Evolutionary conservation across 2,888 invertebrate species (phyloP).

Genomic region (Meliscaeva auricollis): DNA sequence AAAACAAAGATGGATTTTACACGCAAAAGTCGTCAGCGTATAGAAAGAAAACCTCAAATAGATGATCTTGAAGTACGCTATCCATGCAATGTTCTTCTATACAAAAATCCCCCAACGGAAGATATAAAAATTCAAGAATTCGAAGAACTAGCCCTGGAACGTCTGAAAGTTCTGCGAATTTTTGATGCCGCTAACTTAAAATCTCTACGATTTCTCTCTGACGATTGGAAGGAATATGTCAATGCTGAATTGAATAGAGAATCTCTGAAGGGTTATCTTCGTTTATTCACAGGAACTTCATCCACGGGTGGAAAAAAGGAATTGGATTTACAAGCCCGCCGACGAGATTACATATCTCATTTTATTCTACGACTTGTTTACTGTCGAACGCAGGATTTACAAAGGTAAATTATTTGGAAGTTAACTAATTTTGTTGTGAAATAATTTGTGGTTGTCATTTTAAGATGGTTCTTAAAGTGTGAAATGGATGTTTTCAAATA

Average conservation of each 20-base stretch:
- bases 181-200: constrained; percentile 90
- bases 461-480: constrained; percentile 92
- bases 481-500: constrained; percentile 96
- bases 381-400: constrained; percentile 93
- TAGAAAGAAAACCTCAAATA: constrained; percentile 79
- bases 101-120: constrained; percentile 90
- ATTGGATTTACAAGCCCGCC: constrained; percentile 87
- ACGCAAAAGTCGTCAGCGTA: constrained; percentile 79
- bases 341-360: constrained; percentile 95
- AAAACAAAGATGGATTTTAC: constrained; percentile 79
- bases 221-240: constrained; percentile 89
- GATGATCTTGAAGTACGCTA: constrained; percentile 86
- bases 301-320: constrained; percentile 84
- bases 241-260: constrained; percentile 88
- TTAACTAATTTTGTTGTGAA: constrained; percentile 20
- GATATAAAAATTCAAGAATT: constrained; percentile 92
- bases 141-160: constrained; percentile 93
- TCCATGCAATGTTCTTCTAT: constrained; percentile 92
- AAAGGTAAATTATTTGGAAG: constrained; percentile 83
- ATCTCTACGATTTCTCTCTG: constrained; percentile 87
- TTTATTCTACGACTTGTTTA: constrained; percentile 96
- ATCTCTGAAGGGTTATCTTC: constrained; percentile 87
- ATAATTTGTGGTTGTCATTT: not conserved
- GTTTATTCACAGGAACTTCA: constrained; percentile 85
- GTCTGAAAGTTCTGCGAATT: constrained; percentile 91